Evolutionary conservation across 2,797 vertebrate species (phyloP).

Genomic region (Rhinophrynus dorsalis): DNA sequence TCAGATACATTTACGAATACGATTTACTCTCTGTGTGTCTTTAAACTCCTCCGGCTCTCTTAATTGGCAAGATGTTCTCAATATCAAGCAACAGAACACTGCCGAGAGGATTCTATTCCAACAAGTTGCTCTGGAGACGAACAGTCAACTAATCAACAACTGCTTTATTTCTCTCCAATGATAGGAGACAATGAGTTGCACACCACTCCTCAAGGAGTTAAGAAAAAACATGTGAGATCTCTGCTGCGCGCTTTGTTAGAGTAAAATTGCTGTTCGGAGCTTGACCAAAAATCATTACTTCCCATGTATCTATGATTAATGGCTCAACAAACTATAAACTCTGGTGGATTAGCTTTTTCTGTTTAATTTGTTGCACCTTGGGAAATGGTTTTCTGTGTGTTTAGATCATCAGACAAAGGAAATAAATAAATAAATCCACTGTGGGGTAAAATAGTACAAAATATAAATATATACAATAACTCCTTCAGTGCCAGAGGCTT

Average conservation of each 20-base stretch:
- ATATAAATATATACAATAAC: no score
- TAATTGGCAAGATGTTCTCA: constrained; percentile 7
- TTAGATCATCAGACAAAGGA: no score
- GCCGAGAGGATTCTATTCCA: background rate
- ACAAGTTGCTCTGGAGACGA: background rate
- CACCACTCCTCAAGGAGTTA: background rate
- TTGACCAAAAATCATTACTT: constrained; percentile 24
- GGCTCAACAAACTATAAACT: background rate
- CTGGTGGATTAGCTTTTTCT: no score
- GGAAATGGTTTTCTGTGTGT: no score
- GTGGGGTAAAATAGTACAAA: no score
- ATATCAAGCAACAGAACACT: constrained; percentile 3
- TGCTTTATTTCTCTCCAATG: no score
- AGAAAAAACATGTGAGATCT: background rate
- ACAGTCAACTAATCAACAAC: background rate
- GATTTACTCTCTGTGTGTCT: background rate
- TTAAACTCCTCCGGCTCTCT: background rate
- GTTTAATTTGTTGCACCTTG: constrained; percentile 2
- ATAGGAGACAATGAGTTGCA: no score
- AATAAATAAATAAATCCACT: no score
- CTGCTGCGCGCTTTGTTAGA: constrained; percentile 11
- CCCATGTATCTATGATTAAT: constrained; percentile 18
- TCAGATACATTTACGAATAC: constrained; percentile 3
- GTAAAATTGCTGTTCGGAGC: background rate
- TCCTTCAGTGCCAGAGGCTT: no score